Conservation (phyloP, 1,140 invertebrate genomes). For the Lucilia sericata region DNA sequence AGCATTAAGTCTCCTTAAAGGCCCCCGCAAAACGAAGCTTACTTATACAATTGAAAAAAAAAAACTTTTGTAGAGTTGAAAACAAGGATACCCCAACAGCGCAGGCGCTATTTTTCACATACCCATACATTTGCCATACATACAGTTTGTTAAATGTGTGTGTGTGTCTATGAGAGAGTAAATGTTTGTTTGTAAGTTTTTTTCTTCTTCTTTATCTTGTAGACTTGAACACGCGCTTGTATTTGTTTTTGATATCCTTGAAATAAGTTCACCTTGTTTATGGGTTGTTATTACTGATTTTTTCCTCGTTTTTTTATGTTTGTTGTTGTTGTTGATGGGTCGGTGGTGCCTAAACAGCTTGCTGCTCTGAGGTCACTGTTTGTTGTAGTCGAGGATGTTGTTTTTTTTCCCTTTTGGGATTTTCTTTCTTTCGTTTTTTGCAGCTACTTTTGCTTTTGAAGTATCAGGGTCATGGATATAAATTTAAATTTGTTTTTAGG, state of each 20-base stretch:
- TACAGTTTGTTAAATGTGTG: not conserved
- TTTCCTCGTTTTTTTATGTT: not conserved
- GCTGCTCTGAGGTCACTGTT: not conserved
- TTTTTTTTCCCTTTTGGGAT: not conserved
- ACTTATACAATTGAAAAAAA: not conserved
- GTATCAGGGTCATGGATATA: conserved; percentile 67
- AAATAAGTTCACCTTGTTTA: conserved; percentile 43
- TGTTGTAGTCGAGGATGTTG: not conserved
- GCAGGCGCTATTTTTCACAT: conserved; percentile 50
- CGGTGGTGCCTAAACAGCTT: not conserved
- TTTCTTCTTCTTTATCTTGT: conserved; percentile 25
- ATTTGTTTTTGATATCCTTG: conserved; percentile 44
- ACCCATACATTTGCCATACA: not conserved
- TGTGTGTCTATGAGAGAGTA: not conserved
- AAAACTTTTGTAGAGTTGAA: conserved; percentile 22
- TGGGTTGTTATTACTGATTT: not conserved
- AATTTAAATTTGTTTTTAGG: conserved; percentile 58
- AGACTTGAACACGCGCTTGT: conserved; percentile 32
- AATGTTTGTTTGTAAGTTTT: not conserved
- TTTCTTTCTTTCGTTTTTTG: not conserved
- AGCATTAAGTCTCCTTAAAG: not conserved
- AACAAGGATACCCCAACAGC: not conserved
- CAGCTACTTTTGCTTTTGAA: conserved; percentile 44
- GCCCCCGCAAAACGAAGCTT: not conserved
- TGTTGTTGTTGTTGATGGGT: not conserved